Base-by-base conservation (phyloP, 2,797 vertebrate species). In the Galago senegalensis region DNA sequence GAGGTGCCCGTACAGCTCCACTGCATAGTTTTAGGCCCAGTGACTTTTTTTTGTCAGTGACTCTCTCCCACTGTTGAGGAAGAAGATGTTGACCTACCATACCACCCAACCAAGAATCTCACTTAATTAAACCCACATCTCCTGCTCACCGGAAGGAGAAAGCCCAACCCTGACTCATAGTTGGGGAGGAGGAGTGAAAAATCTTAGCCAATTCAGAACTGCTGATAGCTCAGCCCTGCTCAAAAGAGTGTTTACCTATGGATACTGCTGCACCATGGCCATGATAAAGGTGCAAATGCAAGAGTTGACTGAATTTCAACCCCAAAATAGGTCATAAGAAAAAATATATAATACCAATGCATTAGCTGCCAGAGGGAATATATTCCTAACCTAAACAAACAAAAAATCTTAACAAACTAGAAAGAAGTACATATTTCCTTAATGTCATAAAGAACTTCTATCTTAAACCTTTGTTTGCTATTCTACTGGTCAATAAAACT, bases 211-310 rank as follows among this genome's bases (percentile, higher is more conserved):
- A 27, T 0, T 34, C 12, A 1, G 56, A 9, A 0, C 13, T 0
- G 2, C 65, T 0, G 0, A 2, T 14, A 13, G 40, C 70, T 7
- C 53, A 10, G 65, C 29, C 53, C 29, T 14, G 4, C 21, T 2
- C 34, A 20, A 21, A 49, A 65, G 85, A 0, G 0, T 0, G 2
- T 1, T 14, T 13, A 14, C 27, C 82, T 49, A 2, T 8, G 12
- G 91, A 0, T 1, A 0, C 1, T 4, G 53, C 34, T 11, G n/a
- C 20, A 1, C 40, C 0, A 0, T 11, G 80, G 13, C 85, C 3
- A 0, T 0, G 1, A 34, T 0, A 16, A 73, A 61, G 23, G 12
- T 3, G 25, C 31, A 18, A 17, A 40, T 3, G 2, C 14, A 11
- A 17, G 53, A 10, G 37, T 0, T 21, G 7, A 6, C 37, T 27